Percentiles rank a stretch among this genome's conserved stretches.
phyloP scores from a whole-genome alignment of 2,113 vertebrate genomes.

The Dromiciops gliroides region DNA sequence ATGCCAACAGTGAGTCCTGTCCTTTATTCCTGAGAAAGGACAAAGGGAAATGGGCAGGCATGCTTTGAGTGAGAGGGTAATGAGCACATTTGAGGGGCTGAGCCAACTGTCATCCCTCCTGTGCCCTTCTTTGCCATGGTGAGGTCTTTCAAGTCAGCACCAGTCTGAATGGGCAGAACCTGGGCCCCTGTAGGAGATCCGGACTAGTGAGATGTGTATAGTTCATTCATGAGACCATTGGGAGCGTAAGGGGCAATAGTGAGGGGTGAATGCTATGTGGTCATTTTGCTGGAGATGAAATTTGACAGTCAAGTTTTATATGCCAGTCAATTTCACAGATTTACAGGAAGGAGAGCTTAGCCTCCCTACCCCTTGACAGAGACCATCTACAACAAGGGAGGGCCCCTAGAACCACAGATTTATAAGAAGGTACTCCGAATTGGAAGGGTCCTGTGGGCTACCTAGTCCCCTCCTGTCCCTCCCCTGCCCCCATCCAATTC shows the following conservation, averaged over 20 bases:
- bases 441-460: background rate
- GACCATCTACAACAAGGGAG: background rate
- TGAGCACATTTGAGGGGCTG: background rate
- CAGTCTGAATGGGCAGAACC: background rate
- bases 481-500: background rate
- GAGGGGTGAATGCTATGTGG: no score
- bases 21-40: background rate
- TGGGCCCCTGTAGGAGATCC: background rate
- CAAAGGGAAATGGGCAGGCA: accelerated
- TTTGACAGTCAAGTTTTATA: background rate
- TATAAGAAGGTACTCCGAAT: background rate
- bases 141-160: background rate
- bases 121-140: background rate
- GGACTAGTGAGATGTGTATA: background rate
- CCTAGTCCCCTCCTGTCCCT: background rate
- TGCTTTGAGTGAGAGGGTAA: background rate
- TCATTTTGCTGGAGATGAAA: background rate
- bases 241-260: background rate
- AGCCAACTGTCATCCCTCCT: background rate
- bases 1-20: background rate
- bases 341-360: background rate
- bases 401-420: background rate
- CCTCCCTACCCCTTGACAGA: background rate
- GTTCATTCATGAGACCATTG: background rate
- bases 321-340: background rate